Evolutionary conservation across 2,888 invertebrate genomes (phyloP), one percentile per base, ranked within the genome.

Genomic region (Cephus nigrinus): DNA sequence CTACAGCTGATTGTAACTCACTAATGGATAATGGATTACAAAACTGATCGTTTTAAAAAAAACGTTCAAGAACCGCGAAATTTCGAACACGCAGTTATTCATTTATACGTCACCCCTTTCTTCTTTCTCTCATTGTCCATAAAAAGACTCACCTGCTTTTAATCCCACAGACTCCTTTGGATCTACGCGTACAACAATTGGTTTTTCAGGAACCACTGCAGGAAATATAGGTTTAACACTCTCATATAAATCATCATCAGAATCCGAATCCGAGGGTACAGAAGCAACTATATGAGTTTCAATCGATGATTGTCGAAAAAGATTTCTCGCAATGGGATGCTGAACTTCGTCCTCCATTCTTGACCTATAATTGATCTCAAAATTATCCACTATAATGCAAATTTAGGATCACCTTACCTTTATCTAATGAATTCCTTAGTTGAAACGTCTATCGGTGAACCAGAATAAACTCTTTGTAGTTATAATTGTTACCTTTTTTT

Each of bases 301-400:
- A 23, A 86, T 74, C 4, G 88, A 89, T 30, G 88, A 88, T 82
- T 89, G 89, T 76, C 90, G 82, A 77, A 82, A 90, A 76, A 90
- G 85, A 78, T 86, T 81, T 75, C 81, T 83, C 74, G 83, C 81
- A 69, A 84, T 76, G 5, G 90, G 89, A 81, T 83, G 76, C 31
- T 79, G 68, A 73, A 77, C 34, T 79, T 80, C 76, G n/a, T 79
- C 74, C n/a, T 78, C 79, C 79, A 81, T 80, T 73, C 11, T 32
- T 71, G 69, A 69, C 9, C 55, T 55, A 55, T 1, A 55, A 55
- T 23, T 55, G 23, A 55, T 23, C 23, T 23, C 15, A 40, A 23
- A 55, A 55, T 55, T 55, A 55, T 55, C 23, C 9, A 9, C 23
- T 55, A 23, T 55, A 23, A 55, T 55, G 9, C 9, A 55, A 55